Conservation (phyloP, 2,113 vertebrate genomes). For the Sylvilagus bachmani region DNA sequence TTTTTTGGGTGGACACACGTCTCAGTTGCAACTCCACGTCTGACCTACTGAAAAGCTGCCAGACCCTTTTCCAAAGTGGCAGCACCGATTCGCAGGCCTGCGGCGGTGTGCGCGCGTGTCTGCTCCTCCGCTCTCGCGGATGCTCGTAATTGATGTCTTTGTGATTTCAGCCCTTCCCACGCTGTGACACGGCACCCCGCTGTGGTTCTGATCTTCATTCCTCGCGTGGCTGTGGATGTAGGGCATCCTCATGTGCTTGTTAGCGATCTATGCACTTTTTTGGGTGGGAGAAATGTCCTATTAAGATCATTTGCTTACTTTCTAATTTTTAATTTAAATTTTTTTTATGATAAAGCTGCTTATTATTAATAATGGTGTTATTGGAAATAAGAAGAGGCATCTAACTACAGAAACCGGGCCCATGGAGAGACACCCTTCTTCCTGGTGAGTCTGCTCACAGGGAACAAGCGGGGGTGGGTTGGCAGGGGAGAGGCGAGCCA, state of each 20-base stretch:
- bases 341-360: background rate
- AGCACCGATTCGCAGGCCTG: background rate
- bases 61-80: background rate
- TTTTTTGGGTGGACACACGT: background rate
- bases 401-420: too few species aligned
- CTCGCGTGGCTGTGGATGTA: background rate
- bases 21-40: background rate
- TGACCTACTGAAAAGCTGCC: background rate
- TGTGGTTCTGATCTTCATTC: background rate
- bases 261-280: background rate
- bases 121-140: background rate
- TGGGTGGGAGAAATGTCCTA: background rate
- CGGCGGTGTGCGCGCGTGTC: background rate
- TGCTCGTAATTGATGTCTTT: background rate
- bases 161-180: background rate
- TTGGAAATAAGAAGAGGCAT: too few species aligned
- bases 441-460: too few species aligned
- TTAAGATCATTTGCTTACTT: background rate
- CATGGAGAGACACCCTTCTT: too few species aligned
- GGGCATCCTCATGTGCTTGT: background rate
- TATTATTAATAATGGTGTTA: too few species aligned
- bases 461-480: too few species aligned
- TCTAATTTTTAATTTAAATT: too few species aligned
- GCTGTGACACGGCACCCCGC: background rate
- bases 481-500: too few species aligned